Percentiles rank a stretch among this genome's conserved stretches.
Evolutionary conservation across 2,797 vertebrate genomes (phyloP).

Genomic region (Cyclopterus lumpus): DNA sequence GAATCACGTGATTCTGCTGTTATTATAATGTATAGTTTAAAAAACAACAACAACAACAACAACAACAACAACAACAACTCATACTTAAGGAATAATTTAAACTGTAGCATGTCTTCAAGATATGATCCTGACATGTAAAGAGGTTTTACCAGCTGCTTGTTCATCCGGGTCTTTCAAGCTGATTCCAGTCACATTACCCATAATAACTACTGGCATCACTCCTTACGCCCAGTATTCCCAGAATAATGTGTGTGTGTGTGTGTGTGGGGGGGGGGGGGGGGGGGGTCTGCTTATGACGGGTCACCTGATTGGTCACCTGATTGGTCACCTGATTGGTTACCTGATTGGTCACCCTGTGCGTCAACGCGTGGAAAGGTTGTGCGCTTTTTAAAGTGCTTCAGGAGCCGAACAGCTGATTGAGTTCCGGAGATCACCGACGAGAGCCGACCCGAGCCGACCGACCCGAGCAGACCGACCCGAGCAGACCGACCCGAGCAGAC

Average conservation of each 20-base stretch:
- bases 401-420: slow-evolving; percentile 1
- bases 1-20: no score
- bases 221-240: slow-evolving; percentile 16
- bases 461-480: not conserved
- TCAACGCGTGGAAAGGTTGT: slow-evolving; percentile 25
- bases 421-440: not conserved
- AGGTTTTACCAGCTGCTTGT: no score
- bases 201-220: not conserved
- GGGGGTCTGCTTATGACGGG: no score
- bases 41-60: no score
- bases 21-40: no score
- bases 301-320: no score
- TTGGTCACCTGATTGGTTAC: no score
- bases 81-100: no score
- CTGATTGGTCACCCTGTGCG: slow-evolving; percentile 70
- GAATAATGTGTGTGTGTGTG: not conserved
- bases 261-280: no score
- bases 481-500: not conserved
- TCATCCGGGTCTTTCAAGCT: no score
- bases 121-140: not conserved
- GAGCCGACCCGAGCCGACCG: not conserved
- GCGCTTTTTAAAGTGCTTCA: slow-evolving; percentile 62
- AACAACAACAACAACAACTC: no score
- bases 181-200: not conserved
- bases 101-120: no score